Base-by-base conservation (phyloP, 30 jellyfish, hydroid and myxozoan species). In the Hydractinia echinata region DNA sequence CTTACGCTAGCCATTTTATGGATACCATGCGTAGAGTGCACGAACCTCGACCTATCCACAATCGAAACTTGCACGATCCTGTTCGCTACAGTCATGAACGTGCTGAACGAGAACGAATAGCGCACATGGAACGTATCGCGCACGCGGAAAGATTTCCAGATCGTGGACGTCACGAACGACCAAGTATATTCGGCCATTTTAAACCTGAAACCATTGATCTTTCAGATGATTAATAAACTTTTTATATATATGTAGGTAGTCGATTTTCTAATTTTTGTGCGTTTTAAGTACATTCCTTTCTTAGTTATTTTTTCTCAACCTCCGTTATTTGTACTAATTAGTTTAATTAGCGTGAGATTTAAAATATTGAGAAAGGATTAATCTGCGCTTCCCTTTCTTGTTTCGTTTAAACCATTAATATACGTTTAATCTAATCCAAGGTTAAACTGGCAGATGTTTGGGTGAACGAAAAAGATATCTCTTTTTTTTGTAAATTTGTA, bases 131-230 rank as follows among this genome's bases (percentile, higher is more conserved):
- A 10, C 82, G 84, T 19, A 48, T 19, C 10, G 66, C 55, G 10
- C 84, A 20, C 51, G 61, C 60, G 14, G 87, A 80, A 14, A 62
- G 87, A 61, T 66, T 44, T 62, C 84, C 55, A 5, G 87, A 80
- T 21, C 80, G 87, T 30, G 79, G 84, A 5, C 84, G 81, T 4
- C 87, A 80, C 69, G 87, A 80, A 51, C 51, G 87, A 48, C 84
- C 87, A 9, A 80, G 87, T 61, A 80, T 80, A 60, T 61, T 80
- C 49, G 87, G 87, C 4, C 84, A 60, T 48, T 80, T 21, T 51
- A 80, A 80, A 61, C 87, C 87, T 19, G 87, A 80, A 54, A 80
- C 87, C 16, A 80, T 80, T 6, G 84, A 80, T 49, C 56, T 80
- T 9, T 80, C 85, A 21, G 85, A 62, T 50, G 85, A 77, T 10